These are phyloP conservation scores for Plotosus lineatus DNA, from an alignment of 2,113 vertebrate species.

Conservation along the genomic window DNA sequence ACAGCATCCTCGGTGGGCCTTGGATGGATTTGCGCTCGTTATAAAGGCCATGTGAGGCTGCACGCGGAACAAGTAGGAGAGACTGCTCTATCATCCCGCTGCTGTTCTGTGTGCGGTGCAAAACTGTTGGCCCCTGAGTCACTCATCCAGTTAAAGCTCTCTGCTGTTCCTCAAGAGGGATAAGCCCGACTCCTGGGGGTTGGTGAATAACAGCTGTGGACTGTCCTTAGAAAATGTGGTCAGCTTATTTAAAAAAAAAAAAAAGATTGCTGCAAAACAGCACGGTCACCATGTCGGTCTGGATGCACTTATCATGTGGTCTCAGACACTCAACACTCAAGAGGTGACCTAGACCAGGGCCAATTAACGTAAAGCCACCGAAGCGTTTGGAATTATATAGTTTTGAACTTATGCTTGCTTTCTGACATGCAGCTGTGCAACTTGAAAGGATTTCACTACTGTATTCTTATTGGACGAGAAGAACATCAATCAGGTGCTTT, in stretches of 20 bases:
- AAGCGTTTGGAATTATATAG: neutral
- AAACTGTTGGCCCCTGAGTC: constrained; percentile 21
- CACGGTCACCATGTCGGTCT: neutral
- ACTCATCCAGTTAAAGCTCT: constrained; percentile 15
- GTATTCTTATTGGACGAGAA: neutral
- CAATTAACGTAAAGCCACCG: neutral
- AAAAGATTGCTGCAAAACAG: neutral
- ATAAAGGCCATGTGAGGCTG: constrained; percentile 21
- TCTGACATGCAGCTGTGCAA: neutral
- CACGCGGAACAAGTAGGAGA: neutral
- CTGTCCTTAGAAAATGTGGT: constrained; percentile 4
- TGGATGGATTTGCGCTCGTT: constrained; percentile 40
- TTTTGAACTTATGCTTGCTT: neutral
- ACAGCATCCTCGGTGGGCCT: constrained; percentile 4
- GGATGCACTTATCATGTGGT: neutral
- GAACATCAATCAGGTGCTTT: neutral
- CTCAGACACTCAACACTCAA: neutral
- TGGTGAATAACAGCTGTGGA: constrained; percentile 27
- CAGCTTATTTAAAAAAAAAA: neutral
- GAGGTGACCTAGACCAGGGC: neutral
- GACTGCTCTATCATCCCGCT: constrained; percentile 13
- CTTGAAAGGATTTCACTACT: neutral
- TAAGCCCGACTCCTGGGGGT: constrained; percentile 20
- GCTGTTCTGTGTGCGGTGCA: neutral
- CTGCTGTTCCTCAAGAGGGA: constrained; percentile 17